These are phyloP conservation scores for Drosophila jambulina DNA, from an alignment of 1,140 invertebrate genomes.

Conservation along the genomic window DNA sequence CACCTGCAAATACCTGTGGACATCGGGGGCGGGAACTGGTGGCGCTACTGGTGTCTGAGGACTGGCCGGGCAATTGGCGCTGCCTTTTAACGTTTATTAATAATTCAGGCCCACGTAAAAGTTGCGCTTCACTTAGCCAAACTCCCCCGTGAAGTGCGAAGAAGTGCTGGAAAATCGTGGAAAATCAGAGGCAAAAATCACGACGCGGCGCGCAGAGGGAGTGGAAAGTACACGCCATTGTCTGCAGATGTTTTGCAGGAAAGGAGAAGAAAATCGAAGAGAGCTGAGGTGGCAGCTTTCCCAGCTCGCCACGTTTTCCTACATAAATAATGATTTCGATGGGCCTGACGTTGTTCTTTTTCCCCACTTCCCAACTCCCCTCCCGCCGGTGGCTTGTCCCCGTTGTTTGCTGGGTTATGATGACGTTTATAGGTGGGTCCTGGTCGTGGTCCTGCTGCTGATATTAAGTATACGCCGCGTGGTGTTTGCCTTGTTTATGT, in stretches of 20 bases:
- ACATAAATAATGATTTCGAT: constrained; percentile 69
- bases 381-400: constrained; percentile 4
- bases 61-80: constrained; percentile 44
- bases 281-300: constrained; percentile 18
- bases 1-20: constrained; percentile 19
- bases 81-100: constrained; percentile 69
- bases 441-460: constrained; percentile 40
- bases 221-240: constrained; percentile 40
- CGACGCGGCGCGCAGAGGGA: constrained; percentile 35
- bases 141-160: constrained; percentile 39
- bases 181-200: constrained; percentile 56
- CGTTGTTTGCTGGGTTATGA: constrained; percentile 56
- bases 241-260: constrained; percentile 50
- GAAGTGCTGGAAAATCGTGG: constrained; percentile 45
- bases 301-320: constrained; percentile 55
- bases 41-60: constrained; percentile 6
- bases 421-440: constrained; percentile 64
- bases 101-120: constrained; percentile 67
- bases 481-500: constrained; percentile 59
- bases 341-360: constrained; percentile 38
- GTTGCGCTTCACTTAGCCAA: constrained; percentile 61
- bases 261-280: constrained; percentile 9
- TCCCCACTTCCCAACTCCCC: constrained; percentile 2
- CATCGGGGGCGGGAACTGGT: not conserved
- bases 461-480: constrained; percentile 65